Evolutionary conservation across 2,113 vertebrate genomes (phyloP), one percentile per base, ranked within the genome.

Genomic region (Elephantulus edwardii): DNA sequence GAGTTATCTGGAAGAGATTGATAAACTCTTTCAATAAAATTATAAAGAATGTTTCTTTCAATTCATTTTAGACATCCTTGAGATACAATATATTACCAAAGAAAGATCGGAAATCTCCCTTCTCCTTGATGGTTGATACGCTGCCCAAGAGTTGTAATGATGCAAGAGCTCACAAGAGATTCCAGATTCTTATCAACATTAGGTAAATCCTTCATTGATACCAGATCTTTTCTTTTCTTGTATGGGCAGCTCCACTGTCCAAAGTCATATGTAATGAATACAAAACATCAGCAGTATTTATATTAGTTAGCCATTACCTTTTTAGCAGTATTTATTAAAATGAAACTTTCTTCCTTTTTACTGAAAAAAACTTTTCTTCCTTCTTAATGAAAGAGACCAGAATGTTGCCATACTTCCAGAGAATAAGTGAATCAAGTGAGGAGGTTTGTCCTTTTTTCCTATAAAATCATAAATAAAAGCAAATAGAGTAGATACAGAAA

Each of bases 71-170:
- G 97, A 97, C 96, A 35, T 97, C 96, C 78, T 91, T 98, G 93
- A 96, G 92, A 93, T 98, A 98, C 85, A 98, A 97, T 0, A 85
- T 98, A 91, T 92, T 96, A 48, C 95, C 97, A 19, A 75, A 48
- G 0, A 94, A 92, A 58, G 86, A 91, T 60, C 71, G 79, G 14
- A 74, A 95, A 0, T 93, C 28, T 0, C 97, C 97, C 12, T 98
- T 98, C 24, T 0, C 0, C 28, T 94, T 98, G 2, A 86, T 54
- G 0, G 96, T 97, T 64, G 16, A 93, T 70, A 96, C 97, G 0
- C 0, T 81, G 16, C 92, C 97, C 9, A 66, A 94, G 60, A 75
- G 38, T 0, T 97, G 96, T 22, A 87, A 8, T 22, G 91, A 86
- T 54, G 8, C 71, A 75, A 87, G 71, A 56, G 88, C 92, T 86